Base-by-base conservation (phyloP, 2,113 vertebrate species). In the Gadus macrocephalus region DNA sequence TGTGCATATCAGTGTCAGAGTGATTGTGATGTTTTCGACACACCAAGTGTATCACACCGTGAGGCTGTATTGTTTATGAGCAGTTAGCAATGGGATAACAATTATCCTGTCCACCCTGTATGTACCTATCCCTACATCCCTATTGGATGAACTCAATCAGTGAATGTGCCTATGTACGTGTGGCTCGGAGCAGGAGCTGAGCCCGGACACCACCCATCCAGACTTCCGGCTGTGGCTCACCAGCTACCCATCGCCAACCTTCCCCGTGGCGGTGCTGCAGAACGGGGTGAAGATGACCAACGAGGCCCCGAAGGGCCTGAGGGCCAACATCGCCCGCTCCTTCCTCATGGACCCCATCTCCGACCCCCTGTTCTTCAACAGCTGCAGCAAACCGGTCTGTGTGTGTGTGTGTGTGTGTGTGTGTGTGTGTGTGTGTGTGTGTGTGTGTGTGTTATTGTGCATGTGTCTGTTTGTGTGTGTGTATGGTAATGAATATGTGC, bases 231-330 rank as follows among this genome's bases (percentile, higher is more conserved):
- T 98, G 28, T 96, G 95, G 95, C 88, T 97, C 73, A 96, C 95
- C 16, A 96, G 95, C 87, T 97, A 96, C 87, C 94, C 94, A 0
- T 94, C 93, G 49, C 90, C 93, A 59, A 93, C 90, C 6, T 96
- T 96, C 83, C 95, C 94, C 0, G 95, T 96, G 76, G 90, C 94
- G 0, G 93, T 96, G 16, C 93, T 96, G 63, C 95, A 97, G 88
- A 95, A 95, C 0, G 94, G 94, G 2, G 94, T 96, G 70, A 96
- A 98, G 82, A 96, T 96, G 93, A 97, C 95, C 73, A 96, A 94
- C 0, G 95, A 97, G 75, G 94, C 94, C 0, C 95, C 95, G 0
- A 96, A 95, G 86, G 95, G 95, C 19, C 90, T 96, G 64, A 90
- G 93, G 17, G 83, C 94, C 66, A 96, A 95, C 77, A 93, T 96